Evolutionary conservation across 2,888 invertebrate genomes (phyloP), one percentile per base, ranked within the genome.

Genomic region (Ormyrus labotus): DNA sequence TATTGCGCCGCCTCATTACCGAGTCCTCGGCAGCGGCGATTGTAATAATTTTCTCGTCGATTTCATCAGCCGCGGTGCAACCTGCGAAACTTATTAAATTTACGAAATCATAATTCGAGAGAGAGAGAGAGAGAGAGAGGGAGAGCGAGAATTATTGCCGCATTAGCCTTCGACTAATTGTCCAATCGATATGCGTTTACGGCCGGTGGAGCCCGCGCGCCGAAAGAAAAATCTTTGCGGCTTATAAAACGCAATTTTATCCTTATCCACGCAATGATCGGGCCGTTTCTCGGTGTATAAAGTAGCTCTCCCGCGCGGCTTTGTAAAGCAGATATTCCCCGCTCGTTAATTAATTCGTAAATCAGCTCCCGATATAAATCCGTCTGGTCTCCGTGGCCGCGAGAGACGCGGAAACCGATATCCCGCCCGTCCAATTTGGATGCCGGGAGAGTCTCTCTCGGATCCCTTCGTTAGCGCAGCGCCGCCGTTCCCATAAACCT

Each of bases 401-500:
- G 34, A 47, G 19, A 45, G 55, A 79, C 57, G 67, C 75, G 81
- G 73, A 69, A 79, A 74, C 69, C 58, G 69, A 79, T 79, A 75
- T 73, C 63, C 61, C 73, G 55, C 64, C 79, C 78, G 55, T 80
- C 75, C 71, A 78, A 81, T 81, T 80, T 70, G 76, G 76, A 74
- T 63, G 50, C 61, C 65, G 53, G 55, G n/a, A 51, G n/a, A 48
- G 19, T 19, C 19, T 19, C 19, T 19, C 69, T 81, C 82, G 72
- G 34, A 81, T 76, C 72, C 80, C 68, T 78, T 83, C 82, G 82
- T 83, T 81, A 82, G 79, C 60, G 74, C 45, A 53, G 67, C 11
- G 34, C 34, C 69, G 70, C 81, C 67, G 79, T 83, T 83, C 82
- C 81, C 84, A 82, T 83, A 83, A 83, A 83, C 82, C 82, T 80